Evolutionary conservation across 2,113 vertebrate species (phyloP).

Genomic region (Poicephalus gulielmi): DNA sequence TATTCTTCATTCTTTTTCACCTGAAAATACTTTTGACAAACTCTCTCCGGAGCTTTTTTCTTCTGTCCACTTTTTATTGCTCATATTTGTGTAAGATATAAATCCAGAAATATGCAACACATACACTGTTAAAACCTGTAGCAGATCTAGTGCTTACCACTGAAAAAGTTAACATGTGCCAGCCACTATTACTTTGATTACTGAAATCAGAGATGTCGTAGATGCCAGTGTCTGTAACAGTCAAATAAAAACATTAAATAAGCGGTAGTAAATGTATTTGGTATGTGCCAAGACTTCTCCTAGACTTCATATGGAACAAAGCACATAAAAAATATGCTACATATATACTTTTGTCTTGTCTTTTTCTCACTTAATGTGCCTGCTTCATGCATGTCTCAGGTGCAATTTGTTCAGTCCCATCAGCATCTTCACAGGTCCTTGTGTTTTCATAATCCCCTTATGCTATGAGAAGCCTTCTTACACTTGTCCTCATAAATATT

Average conservation of each 20-base stretch:
- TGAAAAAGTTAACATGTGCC: background rate
- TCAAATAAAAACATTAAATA: background rate
- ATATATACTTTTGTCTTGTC: background rate
- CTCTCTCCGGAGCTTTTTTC: background rate
- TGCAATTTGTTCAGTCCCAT: background rate
- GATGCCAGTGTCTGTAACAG: background rate
- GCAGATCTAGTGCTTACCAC: background rate
- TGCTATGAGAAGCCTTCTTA: background rate
- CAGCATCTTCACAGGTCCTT: background rate
- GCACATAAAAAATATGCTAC: background rate
- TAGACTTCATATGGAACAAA: background rate
- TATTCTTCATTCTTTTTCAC: background rate
- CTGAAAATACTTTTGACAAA: background rate
- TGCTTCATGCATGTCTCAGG: background rate
- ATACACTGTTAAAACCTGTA: background rate
- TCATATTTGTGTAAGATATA: too few species aligned
- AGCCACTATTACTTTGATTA: background rate
- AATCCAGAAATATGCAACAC: slow-evolving; percentile 10
- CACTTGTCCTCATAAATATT: background rate
- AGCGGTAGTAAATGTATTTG: too few species aligned
- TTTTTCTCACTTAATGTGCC: background rate
- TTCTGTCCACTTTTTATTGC: too few species aligned
- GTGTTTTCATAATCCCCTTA: background rate
- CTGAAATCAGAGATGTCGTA: background rate
- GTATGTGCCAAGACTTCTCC: background rate